Conservation (phyloP, 2,888 invertebrate species). For the Phlogophora meticulosa region DNA sequence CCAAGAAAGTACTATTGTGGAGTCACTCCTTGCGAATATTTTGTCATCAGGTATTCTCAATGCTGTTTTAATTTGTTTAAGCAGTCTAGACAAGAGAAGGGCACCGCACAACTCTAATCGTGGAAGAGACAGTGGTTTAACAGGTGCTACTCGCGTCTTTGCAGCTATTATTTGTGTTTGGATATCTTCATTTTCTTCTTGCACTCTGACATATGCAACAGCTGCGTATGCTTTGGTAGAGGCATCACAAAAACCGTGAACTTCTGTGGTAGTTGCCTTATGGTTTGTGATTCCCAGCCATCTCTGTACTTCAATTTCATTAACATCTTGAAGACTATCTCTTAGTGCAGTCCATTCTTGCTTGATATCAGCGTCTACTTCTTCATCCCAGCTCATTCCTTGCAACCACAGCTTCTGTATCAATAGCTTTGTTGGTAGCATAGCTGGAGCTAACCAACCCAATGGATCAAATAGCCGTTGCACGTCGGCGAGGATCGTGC, state of each 20-base stretch:
- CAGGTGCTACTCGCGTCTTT: conserved; percentile 31
- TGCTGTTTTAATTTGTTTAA: conserved; percentile 27
- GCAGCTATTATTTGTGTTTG: conserved; percentile 23
- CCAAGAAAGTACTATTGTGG: conserved; percentile 23
- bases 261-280: not conserved
- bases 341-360: conserved; percentile 16
- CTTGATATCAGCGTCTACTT: conserved; percentile 9
- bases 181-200: not conserved
- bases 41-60: conserved; percentile 21
- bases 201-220: conserved; percentile 24
- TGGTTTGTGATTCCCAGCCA: conserved; percentile 8
- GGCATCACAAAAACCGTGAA: conserved; percentile 38
- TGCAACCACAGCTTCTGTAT: conserved; percentile 22
- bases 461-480: conserved; percentile 28
- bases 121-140: conserved; percentile 33
- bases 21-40: conserved; percentile 30
- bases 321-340: conserved; percentile 16
- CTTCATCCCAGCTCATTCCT: conserved; percentile 18
- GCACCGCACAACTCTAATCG: conserved; percentile 36
- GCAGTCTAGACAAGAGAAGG: conserved; percentile 20
- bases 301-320: conserved; percentile 19
- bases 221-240: conserved; percentile 33
- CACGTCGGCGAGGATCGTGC: conserved; percentile 24
- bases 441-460: conserved; percentile 30
- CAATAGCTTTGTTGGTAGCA: conserved; percentile 15